These are phyloP conservation scores for Eupithecia insigniata DNA, from an alignment of 2,888 invertebrate species.

Conservation along the genomic window DNA sequence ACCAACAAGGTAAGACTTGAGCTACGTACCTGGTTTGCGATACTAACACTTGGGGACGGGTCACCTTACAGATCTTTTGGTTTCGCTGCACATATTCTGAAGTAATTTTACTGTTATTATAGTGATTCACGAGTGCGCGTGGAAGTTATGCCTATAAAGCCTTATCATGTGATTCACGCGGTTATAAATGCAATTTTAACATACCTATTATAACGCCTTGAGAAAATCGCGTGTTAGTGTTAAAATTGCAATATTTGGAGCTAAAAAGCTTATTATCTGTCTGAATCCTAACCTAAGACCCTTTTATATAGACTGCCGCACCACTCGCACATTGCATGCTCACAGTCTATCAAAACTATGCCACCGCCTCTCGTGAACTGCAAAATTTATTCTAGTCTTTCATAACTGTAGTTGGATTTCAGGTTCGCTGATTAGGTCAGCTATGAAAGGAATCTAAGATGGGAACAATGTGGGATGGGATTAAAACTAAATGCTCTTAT, in stretches of 20 bases:
- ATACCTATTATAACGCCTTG: neutral
- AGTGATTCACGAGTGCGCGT: neutral
- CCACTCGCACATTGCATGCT: slow-evolving; percentile 1
- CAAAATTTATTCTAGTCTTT: neutral
- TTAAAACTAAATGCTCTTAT: neutral
- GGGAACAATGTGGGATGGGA: neutral
- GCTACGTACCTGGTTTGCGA: slow-evolving; percentile 22
- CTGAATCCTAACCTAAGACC: neutral
- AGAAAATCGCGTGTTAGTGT: neutral
- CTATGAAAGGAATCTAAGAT: neutral
- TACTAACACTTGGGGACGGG: slow-evolving; percentile 1
- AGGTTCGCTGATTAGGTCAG: neutral
- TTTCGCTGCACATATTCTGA: neutral
- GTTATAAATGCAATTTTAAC: neutral
- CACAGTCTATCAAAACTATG: neutral
- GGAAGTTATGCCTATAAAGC: neutral
- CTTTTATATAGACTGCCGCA: neutral
- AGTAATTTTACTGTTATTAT: neutral
- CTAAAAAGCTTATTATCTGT: neutral
- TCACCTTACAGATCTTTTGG: neutral
- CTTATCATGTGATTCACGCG: neutral
- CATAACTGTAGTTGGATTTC: neutral
- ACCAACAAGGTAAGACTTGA: slow-evolving; percentile 90
- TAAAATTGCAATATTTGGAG: neutral
- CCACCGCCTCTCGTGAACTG: neutral